Percentiles rank a stretch among this genome's conserved stretches.
Evolutionary conservation across 2,888 invertebrate genomes (phyloP).

Genomic region (Brachynemurus nebulosus): DNA sequence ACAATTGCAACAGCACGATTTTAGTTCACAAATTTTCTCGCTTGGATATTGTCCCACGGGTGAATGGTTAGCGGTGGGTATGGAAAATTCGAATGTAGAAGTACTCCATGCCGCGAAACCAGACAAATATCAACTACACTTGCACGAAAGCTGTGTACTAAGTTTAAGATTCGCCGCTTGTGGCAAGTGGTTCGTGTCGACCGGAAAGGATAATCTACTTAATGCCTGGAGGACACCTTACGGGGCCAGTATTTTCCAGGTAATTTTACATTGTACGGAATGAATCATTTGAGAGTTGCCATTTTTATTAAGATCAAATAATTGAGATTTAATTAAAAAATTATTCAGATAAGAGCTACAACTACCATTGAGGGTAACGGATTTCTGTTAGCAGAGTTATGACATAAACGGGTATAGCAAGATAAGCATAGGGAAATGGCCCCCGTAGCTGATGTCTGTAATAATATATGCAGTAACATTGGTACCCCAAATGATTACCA

Average conservation of each 20-base stretch:
- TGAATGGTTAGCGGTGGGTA: constrained; percentile 92
- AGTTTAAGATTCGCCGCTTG: constrained; percentile 85
- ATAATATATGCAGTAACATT: too few species aligned
- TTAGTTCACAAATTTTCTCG: constrained; percentile 86
- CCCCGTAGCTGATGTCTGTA: too few species aligned
- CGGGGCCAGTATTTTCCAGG: constrained; percentile 91
- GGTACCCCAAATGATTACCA: too few species aligned
- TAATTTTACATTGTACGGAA: too few species aligned
- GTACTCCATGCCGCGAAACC: constrained; percentile 78
- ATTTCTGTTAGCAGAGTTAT: too few species aligned
- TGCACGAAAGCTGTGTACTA: constrained; percentile 91
- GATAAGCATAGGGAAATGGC: too few species aligned
- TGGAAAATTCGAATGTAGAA: constrained; percentile 94
- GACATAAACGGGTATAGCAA: too few species aligned
- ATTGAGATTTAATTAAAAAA: too few species aligned
- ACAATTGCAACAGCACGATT: constrained; percentile 86
- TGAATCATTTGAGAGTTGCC: too few species aligned
- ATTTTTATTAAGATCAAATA: too few species aligned
- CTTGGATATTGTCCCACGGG: constrained; percentile 90
- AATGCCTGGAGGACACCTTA: constrained; percentile 94
- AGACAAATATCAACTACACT: constrained; percentile 88
- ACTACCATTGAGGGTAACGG: too few species aligned
- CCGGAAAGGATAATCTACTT: constrained; percentile 85
- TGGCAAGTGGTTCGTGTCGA: constrained; percentile 94
- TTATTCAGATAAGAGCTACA: too few species aligned